phyloP scores from a whole-genome alignment of 2,888 invertebrate genomes.

The Drosophila cognata region DNA sequence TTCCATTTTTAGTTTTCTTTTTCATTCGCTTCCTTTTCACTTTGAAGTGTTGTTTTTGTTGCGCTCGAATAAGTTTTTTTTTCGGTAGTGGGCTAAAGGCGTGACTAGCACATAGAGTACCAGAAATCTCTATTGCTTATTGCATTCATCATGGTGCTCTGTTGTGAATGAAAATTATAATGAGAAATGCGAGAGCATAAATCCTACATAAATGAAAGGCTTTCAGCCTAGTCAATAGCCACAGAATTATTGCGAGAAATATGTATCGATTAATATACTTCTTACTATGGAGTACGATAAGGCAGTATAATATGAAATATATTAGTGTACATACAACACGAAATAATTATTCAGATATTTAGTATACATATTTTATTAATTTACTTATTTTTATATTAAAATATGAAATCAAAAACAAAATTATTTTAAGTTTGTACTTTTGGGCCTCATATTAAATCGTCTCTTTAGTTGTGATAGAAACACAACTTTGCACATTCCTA shows the following conservation, averaged over 20 bases:
- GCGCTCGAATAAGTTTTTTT: slow-evolving; percentile 8
- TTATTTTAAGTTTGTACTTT: background rate
- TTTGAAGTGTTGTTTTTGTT: slow-evolving; percentile 27
- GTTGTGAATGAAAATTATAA: background rate
- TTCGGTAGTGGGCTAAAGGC: background rate
- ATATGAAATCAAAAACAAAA: too few species aligned
- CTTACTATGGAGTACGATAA: background rate
- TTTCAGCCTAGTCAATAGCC: background rate
- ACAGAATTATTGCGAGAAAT: background rate
- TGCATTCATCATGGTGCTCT: background rate
- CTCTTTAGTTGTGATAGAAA: background rate
- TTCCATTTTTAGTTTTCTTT: background rate
- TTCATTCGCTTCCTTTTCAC: slow-evolving; percentile 13
- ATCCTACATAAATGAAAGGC: background rate
- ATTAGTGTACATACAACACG: background rate
- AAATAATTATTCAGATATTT: background rate
- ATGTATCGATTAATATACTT: background rate
- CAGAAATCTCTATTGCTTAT: slow-evolving; percentile 5
- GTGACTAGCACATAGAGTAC: slow-evolving; percentile 1
- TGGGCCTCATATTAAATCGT: background rate
- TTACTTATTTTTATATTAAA: too few species aligned
- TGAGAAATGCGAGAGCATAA: background rate
- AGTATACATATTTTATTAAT: background rate
- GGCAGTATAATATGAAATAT: background rate
- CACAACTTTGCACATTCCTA: background rate